Evolutionary conservation across 2,113 vertebrate genomes (phyloP), one percentile per base, ranked within the genome.

Genomic region (Channa argus): DNA sequence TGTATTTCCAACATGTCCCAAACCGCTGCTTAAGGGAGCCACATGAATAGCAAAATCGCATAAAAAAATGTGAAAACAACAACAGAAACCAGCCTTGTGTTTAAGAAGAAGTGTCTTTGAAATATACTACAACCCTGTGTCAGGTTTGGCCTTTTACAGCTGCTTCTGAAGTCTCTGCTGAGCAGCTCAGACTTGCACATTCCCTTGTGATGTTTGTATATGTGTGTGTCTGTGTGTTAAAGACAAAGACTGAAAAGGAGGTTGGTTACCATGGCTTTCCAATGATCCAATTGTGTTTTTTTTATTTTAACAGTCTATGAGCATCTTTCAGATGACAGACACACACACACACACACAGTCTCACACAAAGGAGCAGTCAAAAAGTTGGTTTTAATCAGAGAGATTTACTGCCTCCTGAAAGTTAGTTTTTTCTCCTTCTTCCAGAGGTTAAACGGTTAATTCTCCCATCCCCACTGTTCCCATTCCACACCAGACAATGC

Each of bases 241-340:
- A 56, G 63, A 79, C 49, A 52, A 58, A 70, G 46, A 51, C 46
- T 58, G 61, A 50, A 64, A 43, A 36, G 50, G 54, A 41, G 58
- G 49, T 80, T 82, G 46, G 83, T 91, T 93, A 84, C 90, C 91
- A 91, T 64, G 38, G 84, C 73, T 77, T 39, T 69, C 55, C 6
- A 1, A 45, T 56, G 69, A n/a, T 24, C 24, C 24, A 24, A 24
- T 24, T 24, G 24, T 24, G 24, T 24, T 74, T 63, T 84, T 89
- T 83, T 88, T 86, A 92, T 93, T 91, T 90, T 63, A 88, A 92
- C 89, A 92, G 88, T 74, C 77, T 79, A 79, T 66, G 77, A 79
- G 74, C 77, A 87, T 58, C 76, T 79, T 64, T 87, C 69, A 77
- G 43, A 74, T 78, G 83, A 94, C 83, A 88, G 76, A 67, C 64